Evolutionary conservation across 2,113 vertebrate species (phyloP), one percentile per base, ranked within the genome.

Genomic region (Nibea albiflora): DNA sequence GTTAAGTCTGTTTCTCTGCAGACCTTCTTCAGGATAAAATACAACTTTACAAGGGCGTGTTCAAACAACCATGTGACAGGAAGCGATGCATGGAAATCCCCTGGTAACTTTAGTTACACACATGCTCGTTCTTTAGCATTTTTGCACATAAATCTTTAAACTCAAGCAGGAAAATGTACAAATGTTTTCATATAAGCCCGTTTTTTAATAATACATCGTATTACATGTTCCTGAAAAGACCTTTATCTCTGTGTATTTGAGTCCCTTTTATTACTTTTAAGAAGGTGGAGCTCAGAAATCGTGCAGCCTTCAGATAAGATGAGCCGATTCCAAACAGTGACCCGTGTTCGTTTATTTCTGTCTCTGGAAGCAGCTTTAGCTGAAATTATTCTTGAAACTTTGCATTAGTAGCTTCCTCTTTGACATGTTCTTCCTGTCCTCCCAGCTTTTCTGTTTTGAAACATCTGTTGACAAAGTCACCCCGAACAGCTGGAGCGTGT

Each of bases 81-180:
- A 84, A 84, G 70, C 50, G 68, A 69, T 74, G 14, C 54, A 17
- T 69, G 49, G 0, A 4, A 63, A 71, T 81, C 73, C 74, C 53
- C 61, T 74, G 69, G 47, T 70, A 35, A 72, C 60, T 69, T 77
- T 20, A 22, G 66, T 56, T 46, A 10, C 31, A 10, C 31, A 80
- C 53, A 61, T 80, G 64, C 35, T 68, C 26, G 5, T 52, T 65
- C 4, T 76, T 75, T 19, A 17, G 16, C 2, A 61, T 76, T 81
- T 79, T 81, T 88, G 81, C 79, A 87, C 87, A 81, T 61, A 54
- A 69, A 85, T 78, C 57, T 69, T 63, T 39, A 28, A 79, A 76
- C 50, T 66, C 66, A 57, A 82, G 52, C 62, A 52, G 66, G 73
- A 74, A 49, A 71, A 68, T 76, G 62, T 72, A 84, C 54, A 73